A percentile compares a stretch with the other conserved stretches of the same genome.
phyloP scores from a whole-genome alignment of 2,888 invertebrate genomes.

The Melanostoma mellinum region DNA sequence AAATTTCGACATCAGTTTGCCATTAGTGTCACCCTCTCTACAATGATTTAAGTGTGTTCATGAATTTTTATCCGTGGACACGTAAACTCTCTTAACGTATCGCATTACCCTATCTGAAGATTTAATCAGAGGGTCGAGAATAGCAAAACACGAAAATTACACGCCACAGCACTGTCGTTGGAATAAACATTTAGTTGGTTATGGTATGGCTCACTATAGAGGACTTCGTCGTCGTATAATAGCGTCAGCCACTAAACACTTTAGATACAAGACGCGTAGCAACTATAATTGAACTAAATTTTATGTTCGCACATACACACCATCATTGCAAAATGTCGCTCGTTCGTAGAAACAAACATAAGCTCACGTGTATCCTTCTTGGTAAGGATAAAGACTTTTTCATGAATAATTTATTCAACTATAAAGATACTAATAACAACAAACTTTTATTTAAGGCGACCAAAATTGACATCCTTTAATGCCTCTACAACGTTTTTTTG shows the following conservation, averaged over 20 bases:
- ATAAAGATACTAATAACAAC: conserved; percentile 42
- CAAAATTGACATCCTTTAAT: conserved; percentile 64
- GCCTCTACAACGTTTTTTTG: conserved; percentile 15
- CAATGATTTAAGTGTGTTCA: conserved; percentile 13
- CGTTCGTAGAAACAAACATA: conserved; percentile 3
- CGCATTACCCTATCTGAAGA: conserved; percentile 25
- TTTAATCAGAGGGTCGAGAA: conserved; percentile 1
- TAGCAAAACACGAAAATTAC: conserved; percentile 3
- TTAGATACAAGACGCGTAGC: conserved; percentile 42
- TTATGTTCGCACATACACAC: conserved; percentile 56
- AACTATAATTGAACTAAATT: conserved; percentile 61
- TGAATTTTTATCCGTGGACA: conserved; percentile 42
- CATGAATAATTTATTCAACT: conserved; percentile 59
- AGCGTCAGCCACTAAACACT: conserved; percentile 18
- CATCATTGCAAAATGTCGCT: conserved; percentile 22
- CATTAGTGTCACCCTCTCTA: conserved; percentile 21
- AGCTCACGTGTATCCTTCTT: conserved; percentile 40
- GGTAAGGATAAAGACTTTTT: conserved; percentile 35
- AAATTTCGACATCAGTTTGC: conserved; percentile 32
- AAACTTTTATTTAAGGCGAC: conserved; percentile 54
- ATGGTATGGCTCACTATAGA: conserved; percentile 1
- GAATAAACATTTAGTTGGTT: conserved; percentile 38
- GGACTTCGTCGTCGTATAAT: neutral
- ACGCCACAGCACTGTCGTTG: conserved; percentile 7
- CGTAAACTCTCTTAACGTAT: conserved; percentile 44